A percentile compares a stretch with the other conserved stretches of the same genome.
Evolutionary conservation across 2,113 vertebrate species (phyloP).

Genomic region (Desmodus rotundus): DNA sequence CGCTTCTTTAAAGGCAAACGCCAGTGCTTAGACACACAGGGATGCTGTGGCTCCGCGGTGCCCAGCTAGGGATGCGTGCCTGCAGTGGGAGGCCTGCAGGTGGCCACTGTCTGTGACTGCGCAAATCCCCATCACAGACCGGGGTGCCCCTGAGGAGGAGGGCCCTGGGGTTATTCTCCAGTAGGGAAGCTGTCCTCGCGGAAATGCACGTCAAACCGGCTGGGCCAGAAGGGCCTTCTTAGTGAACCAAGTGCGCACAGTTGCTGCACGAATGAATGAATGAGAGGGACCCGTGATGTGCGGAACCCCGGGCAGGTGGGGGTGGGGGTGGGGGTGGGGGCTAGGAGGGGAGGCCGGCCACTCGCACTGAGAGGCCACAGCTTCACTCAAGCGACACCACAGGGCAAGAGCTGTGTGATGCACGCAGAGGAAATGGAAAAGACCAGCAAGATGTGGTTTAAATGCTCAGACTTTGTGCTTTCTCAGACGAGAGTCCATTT

Average conservation of each 20-base stretch:
- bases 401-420: neutral
- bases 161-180: neutral
- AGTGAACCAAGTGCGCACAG: neutral
- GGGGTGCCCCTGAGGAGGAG: neutral
- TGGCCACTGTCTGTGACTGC: neutral
- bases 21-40: fast-evolving
- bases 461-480: neutral
- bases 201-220: neutral
- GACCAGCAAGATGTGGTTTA: neutral
- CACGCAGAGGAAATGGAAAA: fast-evolving
- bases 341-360: neutral
- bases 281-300: neutral
- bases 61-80: fast-evolving
- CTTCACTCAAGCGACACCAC: neutral
- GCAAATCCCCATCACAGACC: fast-evolving
- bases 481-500: neutral
- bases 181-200: neutral
- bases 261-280: neutral
- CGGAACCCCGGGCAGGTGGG: neutral
- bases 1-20: neutral
- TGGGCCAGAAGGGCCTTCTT: neutral
- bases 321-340: neutral
- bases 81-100: fast-evolving
- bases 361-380: no score
- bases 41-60: fast-evolving